These are phyloP conservation scores for Brachionus manjavacas DNA, from an alignment of 1,140 invertebrate genomes.

Conservation along the genomic window DNA sequence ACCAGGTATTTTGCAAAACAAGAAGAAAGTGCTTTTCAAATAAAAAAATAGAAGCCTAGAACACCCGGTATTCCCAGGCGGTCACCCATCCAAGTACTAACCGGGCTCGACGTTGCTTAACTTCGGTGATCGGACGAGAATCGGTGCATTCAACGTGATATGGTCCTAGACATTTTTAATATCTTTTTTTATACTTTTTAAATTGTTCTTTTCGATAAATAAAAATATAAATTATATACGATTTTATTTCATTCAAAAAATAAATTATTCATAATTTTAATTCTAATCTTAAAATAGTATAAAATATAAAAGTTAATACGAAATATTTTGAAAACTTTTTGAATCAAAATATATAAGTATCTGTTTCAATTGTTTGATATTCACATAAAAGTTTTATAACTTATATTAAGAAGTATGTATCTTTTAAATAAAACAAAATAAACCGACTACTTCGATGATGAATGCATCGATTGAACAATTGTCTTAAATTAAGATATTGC, in stretches of 20 bases:
- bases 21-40: background rate
- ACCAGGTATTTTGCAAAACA: background rate
- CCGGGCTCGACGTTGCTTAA: slow-evolving; percentile 42
- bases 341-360: background rate
- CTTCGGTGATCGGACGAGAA: slow-evolving; percentile 43
- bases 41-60: background rate
- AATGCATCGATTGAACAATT: background rate
- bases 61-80: slow-evolving; percentile 43
- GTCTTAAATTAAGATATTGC: background rate
- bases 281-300: too few species aligned
- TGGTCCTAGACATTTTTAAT: slow-evolving; percentile 8
- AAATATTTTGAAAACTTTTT: too few species aligned
- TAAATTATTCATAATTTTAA: too few species aligned
- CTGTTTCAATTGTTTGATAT: background rate
- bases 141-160: slow-evolving; percentile 42
- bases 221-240: too few species aligned
- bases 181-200: background rate
- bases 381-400: background rate
- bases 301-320: background rate
- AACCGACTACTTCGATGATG: background rate
- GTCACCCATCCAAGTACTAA: slow-evolving; percentile 43
- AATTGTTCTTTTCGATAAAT: too few species aligned
- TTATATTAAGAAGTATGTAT: slow-evolving; percentile 10
- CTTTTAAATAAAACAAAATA: background rate
- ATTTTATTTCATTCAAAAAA: too few species aligned